Percentiles rank a stretch among this genome's conserved stretches.
phyloP scores from a whole-genome alignment of 2,797 vertebrate species.

The Sebastes matsubarae region DNA sequence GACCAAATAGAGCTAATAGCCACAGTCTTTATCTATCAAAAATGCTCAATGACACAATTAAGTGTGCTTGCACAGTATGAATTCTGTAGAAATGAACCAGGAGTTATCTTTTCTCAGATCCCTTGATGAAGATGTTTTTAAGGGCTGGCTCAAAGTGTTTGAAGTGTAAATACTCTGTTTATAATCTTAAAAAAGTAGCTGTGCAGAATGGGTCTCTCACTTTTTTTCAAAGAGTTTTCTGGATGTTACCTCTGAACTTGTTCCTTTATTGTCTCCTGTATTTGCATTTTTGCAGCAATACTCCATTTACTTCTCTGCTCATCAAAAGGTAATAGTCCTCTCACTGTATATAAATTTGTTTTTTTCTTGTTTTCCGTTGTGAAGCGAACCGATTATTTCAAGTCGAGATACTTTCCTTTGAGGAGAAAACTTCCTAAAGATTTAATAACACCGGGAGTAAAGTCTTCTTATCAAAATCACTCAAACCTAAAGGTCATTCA shows the following conservation, averaged over 20 bases:
- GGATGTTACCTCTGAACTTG: constrained; percentile 4
- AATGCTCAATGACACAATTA: background rate
- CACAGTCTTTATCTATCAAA: too few species aligned
- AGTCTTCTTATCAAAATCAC: constrained; percentile 26
- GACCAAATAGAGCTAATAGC: background rate
- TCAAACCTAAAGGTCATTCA: constrained; percentile 38
- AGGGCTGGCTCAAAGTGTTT: background rate
- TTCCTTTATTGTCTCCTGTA: constrained; percentile 1
- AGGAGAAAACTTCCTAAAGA: constrained; percentile 16
- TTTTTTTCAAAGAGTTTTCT: background rate
- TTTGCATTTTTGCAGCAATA: constrained; percentile 17
- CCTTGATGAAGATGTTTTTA: background rate
- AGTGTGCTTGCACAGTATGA: background rate
- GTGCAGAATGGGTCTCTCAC: background rate
- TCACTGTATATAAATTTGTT: background rate
- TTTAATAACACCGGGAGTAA: constrained; percentile 9
- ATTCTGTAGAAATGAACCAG: background rate
- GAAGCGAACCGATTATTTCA: constrained; percentile 6
- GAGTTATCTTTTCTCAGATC: background rate
- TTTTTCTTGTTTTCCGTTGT: constrained; percentile 2
- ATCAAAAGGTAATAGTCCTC: constrained; percentile 7
- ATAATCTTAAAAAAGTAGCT: background rate
- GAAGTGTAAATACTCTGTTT: constrained; percentile 36
- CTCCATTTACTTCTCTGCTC: background rate
- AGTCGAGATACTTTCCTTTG: constrained; percentile 15